These are phyloP conservation scores for Dexiosoma caninum DNA, from an alignment of 2,888 invertebrate genomes.

Conservation along the genomic window DNA sequence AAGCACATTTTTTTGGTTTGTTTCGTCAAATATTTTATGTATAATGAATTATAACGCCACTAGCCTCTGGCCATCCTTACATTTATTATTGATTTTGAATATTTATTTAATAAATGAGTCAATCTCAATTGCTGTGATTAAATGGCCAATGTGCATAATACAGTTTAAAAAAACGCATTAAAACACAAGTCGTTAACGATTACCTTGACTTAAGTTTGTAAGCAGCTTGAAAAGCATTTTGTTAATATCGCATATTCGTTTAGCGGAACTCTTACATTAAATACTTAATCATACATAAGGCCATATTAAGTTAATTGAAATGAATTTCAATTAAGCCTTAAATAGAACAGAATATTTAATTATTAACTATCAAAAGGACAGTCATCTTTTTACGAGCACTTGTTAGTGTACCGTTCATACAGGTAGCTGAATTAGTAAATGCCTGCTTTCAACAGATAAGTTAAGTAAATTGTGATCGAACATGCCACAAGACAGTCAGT, in stretches of 20 bases:
- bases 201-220: too few species aligned
- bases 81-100: too few species aligned
- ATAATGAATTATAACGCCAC: too few species aligned
- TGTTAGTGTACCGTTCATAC: not conserved
- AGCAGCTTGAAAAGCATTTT: too few species aligned
- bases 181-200: too few species aligned
- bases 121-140: too few species aligned
- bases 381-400: not conserved
- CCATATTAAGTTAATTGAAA: not conserved
- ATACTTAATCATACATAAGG: not conserved
- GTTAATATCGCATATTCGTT: not conserved
- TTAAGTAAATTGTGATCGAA: slow-evolving; percentile 14
- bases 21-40: too few species aligned
- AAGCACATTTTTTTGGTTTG: too few species aligned
- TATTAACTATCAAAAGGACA: not conserved
- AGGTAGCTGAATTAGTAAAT: slow-evolving; percentile 18
- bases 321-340: not conserved
- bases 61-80: too few species aligned
- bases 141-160: too few species aligned
- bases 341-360: not conserved
- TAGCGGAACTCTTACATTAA: not conserved
- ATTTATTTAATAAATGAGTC: too few species aligned
- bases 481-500: slow-evolving; percentile 47
- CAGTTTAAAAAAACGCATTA: too few species aligned
- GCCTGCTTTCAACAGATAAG: slow-evolving; percentile 47